Base-by-base conservation (phyloP, 2,888 invertebrate genomes). In the Netelia virgata region DNA sequence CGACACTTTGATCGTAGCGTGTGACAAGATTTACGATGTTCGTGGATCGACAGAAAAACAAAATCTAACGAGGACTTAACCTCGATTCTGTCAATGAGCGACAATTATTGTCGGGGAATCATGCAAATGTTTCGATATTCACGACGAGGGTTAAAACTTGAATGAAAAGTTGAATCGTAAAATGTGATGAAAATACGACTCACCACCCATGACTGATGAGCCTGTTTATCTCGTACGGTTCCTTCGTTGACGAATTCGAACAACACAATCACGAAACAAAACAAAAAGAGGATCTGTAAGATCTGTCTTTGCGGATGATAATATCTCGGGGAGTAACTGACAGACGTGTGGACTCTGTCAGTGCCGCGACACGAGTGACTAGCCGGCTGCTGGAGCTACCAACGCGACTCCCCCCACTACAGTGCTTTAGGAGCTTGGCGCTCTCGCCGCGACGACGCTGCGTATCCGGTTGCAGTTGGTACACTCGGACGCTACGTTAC, bases 161-260 rank as follows among this genome's bases (percentile, higher is more conserved):
- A 63, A 9, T 3, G 14, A 36, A 47, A 74, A 53, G 16, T 8
- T 23, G 61, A 43, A 47, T 36, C 1, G 23, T 50, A 57, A 20
- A 64, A 64, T 59, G 69, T 20, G 14, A 20, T n/a, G 6, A 28
- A 72, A 18, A 50, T 36, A 36, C 36, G 8, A 91, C 92, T 92
- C 88, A 92, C 92, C 92, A 88, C 90, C 90, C 93, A 92, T 93
- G 86, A 86, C 82, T 88, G 88, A 76, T 79, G 86, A 72, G 64
- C 28, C 69, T 82, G 61, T 74, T 74, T 43, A 63, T 43, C 68
- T 72, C 50, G 20, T 75, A 20, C 74, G 55, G 75, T 75, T 73
- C 43, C 36, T 10, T 68, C 43, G 41, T 59, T 41, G 16, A 14
- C 9, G 78, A 18, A 76, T 81, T 70, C 57, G 59, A 43, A 63